Percentiles rank a stretch among this genome's conserved stretches.
These are phyloP conservation scores for Erpornis zantholeuca DNA, from an alignment of 2,113 vertebrate species.

Conservation along the genomic window DNA sequence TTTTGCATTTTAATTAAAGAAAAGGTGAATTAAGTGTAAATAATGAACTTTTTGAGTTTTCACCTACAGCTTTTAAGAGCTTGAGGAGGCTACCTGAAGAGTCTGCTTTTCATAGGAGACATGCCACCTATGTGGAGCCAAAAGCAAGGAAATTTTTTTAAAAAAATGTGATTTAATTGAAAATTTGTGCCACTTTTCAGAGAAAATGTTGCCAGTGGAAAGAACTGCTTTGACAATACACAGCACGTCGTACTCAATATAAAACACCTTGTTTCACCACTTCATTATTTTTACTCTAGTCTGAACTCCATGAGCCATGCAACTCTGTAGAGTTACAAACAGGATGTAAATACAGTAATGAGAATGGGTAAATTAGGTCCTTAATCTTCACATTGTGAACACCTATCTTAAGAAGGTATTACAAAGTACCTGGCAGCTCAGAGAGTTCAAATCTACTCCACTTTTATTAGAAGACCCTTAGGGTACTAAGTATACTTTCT, in stretches of 20 bases:
- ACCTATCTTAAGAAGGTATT: slow-evolving; percentile 3
- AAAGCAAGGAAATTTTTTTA: background rate
- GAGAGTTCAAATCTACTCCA: background rate
- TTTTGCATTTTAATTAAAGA: background rate
- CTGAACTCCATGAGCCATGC: background rate
- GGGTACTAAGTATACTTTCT: slow-evolving; percentile 2
- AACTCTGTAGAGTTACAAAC: background rate
- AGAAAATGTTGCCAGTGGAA: background rate
- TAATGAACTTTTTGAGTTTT: background rate
- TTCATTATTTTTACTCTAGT: background rate
- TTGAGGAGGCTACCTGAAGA: background rate
- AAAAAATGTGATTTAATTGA: background rate
- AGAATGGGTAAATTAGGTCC: slow-evolving; percentile 9
- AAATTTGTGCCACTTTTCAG: background rate
- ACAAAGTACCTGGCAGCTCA: background rate
- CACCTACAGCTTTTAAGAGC: background rate
- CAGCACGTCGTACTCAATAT: background rate
- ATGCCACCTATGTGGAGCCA: background rate
- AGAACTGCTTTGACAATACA: background rate
- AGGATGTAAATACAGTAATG: background rate
- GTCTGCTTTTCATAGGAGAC: background rate
- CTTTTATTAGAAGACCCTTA: slow-evolving; percentile 20
- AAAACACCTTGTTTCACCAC: background rate
- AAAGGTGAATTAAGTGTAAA: background rate
- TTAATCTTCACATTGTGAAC: slow-evolving; percentile 13